phyloP scores from a whole-genome alignment of 2,797 vertebrate genomes.

The Poeciliopsis presidionis region DNA sequence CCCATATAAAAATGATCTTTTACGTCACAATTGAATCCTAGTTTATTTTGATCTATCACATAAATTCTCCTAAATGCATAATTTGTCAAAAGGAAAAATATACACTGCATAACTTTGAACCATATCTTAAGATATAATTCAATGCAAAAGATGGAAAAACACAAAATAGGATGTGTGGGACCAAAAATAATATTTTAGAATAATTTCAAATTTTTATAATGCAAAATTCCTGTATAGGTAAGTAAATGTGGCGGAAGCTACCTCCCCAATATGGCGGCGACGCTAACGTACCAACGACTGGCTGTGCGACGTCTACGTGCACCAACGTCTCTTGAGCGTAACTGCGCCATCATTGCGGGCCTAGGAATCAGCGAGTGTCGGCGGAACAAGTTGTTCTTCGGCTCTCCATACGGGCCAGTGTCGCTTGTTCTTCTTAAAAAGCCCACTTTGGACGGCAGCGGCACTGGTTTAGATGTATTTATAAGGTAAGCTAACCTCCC shows the following conservation, averaged over 20 bases:
- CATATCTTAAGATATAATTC: neutral
- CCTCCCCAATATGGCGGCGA: neutral
- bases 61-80: neutral
- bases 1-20: neutral
- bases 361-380: slow-evolving; percentile 7
- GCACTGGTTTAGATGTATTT: slow-evolving; percentile 10
- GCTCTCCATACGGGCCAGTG: neutral
- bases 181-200: neutral
- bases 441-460: rapidly evolving
- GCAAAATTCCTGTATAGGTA: neutral
- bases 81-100: neutral
- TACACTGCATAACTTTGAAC: neutral
- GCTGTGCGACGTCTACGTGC: neutral
- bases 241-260: neutral
- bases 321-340: neutral
- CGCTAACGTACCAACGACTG: neutral
- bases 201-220: neutral
- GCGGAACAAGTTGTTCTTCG: neutral
- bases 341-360: slow-evolving; percentile 61
- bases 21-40: neutral
- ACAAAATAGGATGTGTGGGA: neutral
- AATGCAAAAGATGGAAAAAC: neutral
- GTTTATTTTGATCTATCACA: neutral
- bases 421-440: neutral
- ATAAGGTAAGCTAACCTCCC: slow-evolving; percentile 24